Base-by-base conservation (phyloP, 2,888 invertebrate genomes). In the Dasypogon diadema region DNA sequence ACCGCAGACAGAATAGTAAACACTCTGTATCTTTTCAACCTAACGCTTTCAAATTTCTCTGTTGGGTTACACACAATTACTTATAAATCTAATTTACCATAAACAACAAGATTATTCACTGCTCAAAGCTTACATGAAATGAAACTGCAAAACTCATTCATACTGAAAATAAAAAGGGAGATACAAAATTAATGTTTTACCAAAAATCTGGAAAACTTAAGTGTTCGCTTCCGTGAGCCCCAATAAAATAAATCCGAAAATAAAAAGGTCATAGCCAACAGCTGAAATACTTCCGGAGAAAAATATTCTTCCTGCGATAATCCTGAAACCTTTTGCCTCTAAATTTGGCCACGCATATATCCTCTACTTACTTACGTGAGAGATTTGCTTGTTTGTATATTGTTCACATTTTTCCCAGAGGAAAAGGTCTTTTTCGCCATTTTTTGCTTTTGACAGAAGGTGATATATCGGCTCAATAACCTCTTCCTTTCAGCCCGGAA, bases 401-500 rank as follows among this genome's bases (percentile, higher is more conserved):
- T 54, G 18, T 34, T 46, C 54, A 18, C 2, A 70, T 54, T 54
- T 54, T 54, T 24, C 54, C 54, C 54, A 51, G 2, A 65, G 24
- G 14, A 24, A 48, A 46, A 65, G 22, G 46, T 16, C 18, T 48
- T 51, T 51, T 12, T 26, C n/a, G 37, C 18, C 55, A 72, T 34
- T 72, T 72, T 21, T 56, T 73, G 56, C 56, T 56, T 56, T 56
- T 56, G 73, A 73, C 73, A 73, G 56, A 56, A 56, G 55, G 56
- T 73, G 56, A 73, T 73, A 73, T 73, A 73, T 73, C 56, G 73
- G 56, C 56, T 42, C 56, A 46, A 56, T 73, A 73, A 73, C 58
- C 73, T 73, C 56, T 42, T 73, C 56, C 46, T 56, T 56, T 24
- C 26, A 34, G 46, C 22, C 42, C 14, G 46, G 34, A 73, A 73